phyloP scores from a whole-genome alignment of 2,888 invertebrate genomes.

The Pinctada fucata region DNA sequence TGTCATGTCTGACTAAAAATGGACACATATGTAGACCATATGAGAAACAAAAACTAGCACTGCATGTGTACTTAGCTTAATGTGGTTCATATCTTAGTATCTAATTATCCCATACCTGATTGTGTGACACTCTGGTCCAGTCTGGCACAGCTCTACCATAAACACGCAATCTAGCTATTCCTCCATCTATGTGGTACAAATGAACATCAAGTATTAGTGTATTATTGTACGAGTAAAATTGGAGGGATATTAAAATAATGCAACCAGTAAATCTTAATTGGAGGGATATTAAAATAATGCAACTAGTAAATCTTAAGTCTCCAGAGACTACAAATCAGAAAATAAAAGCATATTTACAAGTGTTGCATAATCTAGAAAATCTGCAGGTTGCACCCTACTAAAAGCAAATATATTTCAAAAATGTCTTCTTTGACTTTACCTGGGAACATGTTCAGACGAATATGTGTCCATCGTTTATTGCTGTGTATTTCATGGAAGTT shows the following conservation, averaged over 20 bases:
- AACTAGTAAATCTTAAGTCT: background rate
- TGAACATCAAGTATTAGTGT: background rate
- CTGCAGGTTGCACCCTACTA: too few relatives aligned
- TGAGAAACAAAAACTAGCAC: too few relatives aligned
- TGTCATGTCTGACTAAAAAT: too few relatives aligned
- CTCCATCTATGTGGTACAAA: constrained; percentile 59
- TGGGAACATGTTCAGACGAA: constrained; percentile 65
- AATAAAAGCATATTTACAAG: background rate
- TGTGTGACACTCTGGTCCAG: constrained; percentile 49
- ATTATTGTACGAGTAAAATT: background rate
- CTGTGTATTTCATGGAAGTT: constrained; percentile 56
- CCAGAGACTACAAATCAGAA: background rate
- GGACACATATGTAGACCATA: too few relatives aligned
- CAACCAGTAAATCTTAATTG: background rate
- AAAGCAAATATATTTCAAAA: too few relatives aligned
- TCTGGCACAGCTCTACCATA: constrained; percentile 58
- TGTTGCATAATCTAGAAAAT: too few relatives aligned
- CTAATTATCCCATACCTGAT: constrained; percentile 41
- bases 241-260: background rate
- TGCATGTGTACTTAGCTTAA: too few relatives aligned
- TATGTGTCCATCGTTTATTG: constrained; percentile 57
- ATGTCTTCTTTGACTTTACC: constrained; percentile 42
- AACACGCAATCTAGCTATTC: constrained; percentile 62
- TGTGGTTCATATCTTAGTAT: background rate
- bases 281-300: background rate